Evolutionary conservation across 2,113 vertebrate species (phyloP).

Genomic region (Zapornia atra): DNA sequence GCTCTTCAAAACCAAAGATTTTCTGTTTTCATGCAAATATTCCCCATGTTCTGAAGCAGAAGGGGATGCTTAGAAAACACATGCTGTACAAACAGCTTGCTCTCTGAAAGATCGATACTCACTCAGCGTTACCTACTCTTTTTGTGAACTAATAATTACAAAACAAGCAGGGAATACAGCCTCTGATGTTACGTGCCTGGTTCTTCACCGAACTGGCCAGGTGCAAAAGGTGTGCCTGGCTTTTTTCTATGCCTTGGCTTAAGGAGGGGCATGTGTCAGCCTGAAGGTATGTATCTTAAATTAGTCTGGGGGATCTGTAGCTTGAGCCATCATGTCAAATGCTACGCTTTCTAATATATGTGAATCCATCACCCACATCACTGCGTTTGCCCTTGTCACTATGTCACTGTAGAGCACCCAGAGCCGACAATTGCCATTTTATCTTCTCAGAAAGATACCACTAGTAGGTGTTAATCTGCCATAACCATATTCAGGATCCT

Average conservation of each 20-base stretch:
- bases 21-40: slow-evolving; percentile 21
- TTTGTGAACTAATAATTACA: not conserved
- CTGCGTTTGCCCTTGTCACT: not conserved
- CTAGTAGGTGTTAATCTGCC: not conserved
- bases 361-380: not conserved
- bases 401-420: not conserved
- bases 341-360: not conserved
- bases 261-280: not conserved
- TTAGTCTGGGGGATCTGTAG: not conserved
- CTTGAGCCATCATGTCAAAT: not conserved
- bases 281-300: not conserved
- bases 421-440: not conserved
- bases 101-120: not conserved
- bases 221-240: not conserved
- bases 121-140: not conserved
- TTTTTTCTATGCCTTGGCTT: not conserved
- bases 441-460: not conserved
- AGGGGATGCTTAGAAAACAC: not conserved
- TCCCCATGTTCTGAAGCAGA: not conserved
- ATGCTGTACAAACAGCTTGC: not conserved
- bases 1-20: not conserved
- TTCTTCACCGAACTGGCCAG: not conserved
- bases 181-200: not conserved
- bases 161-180: not conserved
- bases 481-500: not conserved